Evolutionary conservation across 2,113 vertebrate genomes (phyloP), one percentile per base, ranked within the genome.

Genomic region (Leptosomus discolor): DNA sequence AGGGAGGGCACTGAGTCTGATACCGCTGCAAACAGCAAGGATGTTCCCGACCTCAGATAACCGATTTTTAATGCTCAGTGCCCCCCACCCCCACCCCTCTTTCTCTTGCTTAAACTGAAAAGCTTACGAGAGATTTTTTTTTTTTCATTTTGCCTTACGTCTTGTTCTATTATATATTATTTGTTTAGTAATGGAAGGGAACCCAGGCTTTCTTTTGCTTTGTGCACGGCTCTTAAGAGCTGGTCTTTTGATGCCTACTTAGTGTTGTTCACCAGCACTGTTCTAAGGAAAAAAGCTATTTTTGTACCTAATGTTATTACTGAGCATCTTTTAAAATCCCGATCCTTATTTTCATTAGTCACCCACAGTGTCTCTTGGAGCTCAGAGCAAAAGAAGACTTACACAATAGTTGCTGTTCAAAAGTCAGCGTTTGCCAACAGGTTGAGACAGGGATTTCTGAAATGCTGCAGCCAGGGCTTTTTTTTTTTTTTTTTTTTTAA

Each of bases 341-440:
- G 0, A 7, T 86, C n/a, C 53, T 76, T 76, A 71, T 76, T 94
- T 92, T 95, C 53, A 34, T 85, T 90, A 84, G 69, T 88, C 77
- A 78, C 61, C 24, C 8, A 12, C 65, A 50, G 36, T 63, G 51
- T 36, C 8, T 94, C 24, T 36, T 45, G 18, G 37, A 82, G 45
- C 53, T 71, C 45, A n/a, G 61, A 76, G 73, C 12, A 76, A 71
- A 90, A 76, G 32, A 41, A 51, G 74, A 91, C n/a, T 78, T 82
- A 56, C 5, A 69, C 30, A 45, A 11, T 15, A 90, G 69, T 17
- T 92, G 43, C 51, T 86, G n/a, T 61, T 75, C 36, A 30, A 79
- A 92, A 95, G 69, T 96, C 74, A 90, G 45, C 2, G 1, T 85
- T 94, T 94, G 37, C 74, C 95, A 97, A 96, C 94, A 97, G 91